Conservation (phyloP, 2,797 vertebrate species). For the Melanotaenia maccullochi region DNA sequence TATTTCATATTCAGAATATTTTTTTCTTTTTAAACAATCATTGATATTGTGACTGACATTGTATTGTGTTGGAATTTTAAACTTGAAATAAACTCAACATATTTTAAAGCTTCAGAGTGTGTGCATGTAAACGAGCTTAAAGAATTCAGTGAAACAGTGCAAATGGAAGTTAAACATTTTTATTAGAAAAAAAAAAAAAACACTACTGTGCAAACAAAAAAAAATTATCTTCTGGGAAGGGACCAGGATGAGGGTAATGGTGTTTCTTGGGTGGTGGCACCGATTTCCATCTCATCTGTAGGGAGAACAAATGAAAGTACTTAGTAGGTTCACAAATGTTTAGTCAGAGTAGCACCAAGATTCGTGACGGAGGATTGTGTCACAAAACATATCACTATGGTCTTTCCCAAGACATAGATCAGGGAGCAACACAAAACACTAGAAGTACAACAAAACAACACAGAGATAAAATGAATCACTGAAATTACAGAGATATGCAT, state of each 20-base stretch:
- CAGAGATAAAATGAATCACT: neutral
- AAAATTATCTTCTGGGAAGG: slow-evolving; percentile 34
- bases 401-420: neutral
- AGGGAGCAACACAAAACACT: neutral
- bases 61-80: neutral
- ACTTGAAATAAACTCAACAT: too few relatives aligned
- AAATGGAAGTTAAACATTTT: slow-evolving; percentile 58
- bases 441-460: neutral
- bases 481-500: too few relatives aligned
- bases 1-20: too few relatives aligned
- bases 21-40: too few relatives aligned
- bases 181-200: slow-evolving; percentile 69
- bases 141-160: neutral
- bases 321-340: too few relatives aligned
- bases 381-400: neutral
- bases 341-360: too few relatives aligned
- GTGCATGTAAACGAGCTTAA: too few relatives aligned
- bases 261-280: slow-evolving; percentile 42
- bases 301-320: rapidly evolving
- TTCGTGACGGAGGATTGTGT: neutral
- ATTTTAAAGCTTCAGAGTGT: neutral
- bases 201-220: slow-evolving; percentile 58
- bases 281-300: slow-evolving; percentile 53
- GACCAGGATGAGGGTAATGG: slow-evolving; percentile 44
- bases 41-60: neutral